Percentiles rank a stretch among this genome's conserved stretches.
These are phyloP conservation scores for Ichneumoninae sp. DNA, from an alignment of 2,888 invertebrate genomes.

Conservation along the genomic window DNA sequence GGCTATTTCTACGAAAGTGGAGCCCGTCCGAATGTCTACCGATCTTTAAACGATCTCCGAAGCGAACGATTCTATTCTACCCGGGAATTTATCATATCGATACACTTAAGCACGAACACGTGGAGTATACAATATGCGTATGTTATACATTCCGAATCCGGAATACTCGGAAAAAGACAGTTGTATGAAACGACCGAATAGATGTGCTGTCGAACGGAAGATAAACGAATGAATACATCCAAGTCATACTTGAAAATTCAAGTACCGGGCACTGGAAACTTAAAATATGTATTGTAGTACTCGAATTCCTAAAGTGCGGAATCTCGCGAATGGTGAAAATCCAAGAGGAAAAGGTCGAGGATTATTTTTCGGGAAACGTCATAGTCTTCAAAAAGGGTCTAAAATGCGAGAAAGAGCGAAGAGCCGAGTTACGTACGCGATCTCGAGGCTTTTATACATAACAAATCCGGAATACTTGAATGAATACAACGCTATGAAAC, in stretches of 20 bases:
- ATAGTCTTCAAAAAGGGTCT: background rate
- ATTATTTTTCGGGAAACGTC: background rate
- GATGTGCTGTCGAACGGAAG: background rate
- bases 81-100: constrained; percentile 16
- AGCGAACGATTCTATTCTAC: constrained; percentile 15
- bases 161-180: too few species aligned
- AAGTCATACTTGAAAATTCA: background rate
- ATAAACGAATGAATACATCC: background rate
- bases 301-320: background rate
- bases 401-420: background rate
- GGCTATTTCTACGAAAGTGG: constrained; percentile 44
- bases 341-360: background rate
- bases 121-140: constrained; percentile 19
- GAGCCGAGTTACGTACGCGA: background rate
- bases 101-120: constrained; percentile 22
- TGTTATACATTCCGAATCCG: background rate
- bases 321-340: background rate
- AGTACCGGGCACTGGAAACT: background rate
- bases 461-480: background rate
- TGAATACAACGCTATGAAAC: too few species aligned
- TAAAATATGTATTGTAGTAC: background rate
- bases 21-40: constrained; percentile 54
- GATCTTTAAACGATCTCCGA: constrained; percentile 34
- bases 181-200: too few species aligned
- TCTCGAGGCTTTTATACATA: background rate